Evolutionary conservation across 1,140 invertebrate species (phyloP).

Genomic region (Episyrphus balteatus): DNA sequence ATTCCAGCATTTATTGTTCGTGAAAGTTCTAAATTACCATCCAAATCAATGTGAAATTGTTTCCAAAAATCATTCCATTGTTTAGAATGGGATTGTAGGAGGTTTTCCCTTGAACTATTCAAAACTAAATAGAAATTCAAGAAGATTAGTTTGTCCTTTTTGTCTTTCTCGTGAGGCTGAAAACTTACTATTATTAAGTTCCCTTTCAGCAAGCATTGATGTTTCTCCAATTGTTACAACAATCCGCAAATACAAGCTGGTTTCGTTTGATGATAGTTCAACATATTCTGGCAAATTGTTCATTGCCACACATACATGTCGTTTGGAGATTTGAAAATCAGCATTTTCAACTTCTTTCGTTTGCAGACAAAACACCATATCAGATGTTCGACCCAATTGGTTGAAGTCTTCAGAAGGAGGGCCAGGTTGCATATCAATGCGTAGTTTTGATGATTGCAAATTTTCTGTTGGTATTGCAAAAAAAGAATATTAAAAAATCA

Average conservation of each 20-base stretch:
- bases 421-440: too few relatives aligned
- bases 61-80: conserved; percentile 25
- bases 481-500: too few relatives aligned
- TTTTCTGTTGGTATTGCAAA: too few relatives aligned
- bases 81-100: conserved; percentile 13
- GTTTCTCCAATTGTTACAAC: conserved; percentile 41
- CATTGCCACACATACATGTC: conserved; percentile 39
- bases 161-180: not conserved
- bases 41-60: conserved; percentile 35
- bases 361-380: too few relatives aligned
- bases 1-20: conserved; percentile 43
- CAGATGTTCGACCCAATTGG: too few relatives aligned
- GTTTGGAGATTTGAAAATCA: conserved; percentile 35
- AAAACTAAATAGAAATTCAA: conserved; percentile 7
- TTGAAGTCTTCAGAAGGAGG: too few relatives aligned
- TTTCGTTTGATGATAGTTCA: conserved; percentile 34
- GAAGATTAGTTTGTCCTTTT: not conserved
- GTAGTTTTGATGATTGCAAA: too few relatives aligned
- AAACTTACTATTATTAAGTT: conserved; percentile 40
- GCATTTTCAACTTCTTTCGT: conserved; percentile 25
- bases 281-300: conserved; percentile 40
- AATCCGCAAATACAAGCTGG: conserved; percentile 38
- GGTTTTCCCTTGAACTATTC: not conserved
- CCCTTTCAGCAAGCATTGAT: conserved; percentile 38
- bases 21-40: conserved; percentile 39